phyloP scores from a whole-genome alignment of 2,113 vertebrate genomes.

The Rutilus rutilus region DNA sequence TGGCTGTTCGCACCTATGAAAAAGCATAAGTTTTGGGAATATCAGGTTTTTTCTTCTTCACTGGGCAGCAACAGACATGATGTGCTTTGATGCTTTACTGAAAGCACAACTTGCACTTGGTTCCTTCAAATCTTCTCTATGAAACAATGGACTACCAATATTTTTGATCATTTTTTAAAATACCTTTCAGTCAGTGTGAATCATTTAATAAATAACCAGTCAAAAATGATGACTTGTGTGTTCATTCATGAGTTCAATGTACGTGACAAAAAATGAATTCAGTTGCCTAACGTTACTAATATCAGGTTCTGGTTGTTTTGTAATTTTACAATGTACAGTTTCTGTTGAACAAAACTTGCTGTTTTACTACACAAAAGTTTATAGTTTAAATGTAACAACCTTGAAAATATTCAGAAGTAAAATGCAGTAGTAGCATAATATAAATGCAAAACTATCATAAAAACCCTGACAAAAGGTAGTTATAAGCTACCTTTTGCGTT shows the following conservation, averaged over 20 bases:
- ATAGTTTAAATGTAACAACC: no score
- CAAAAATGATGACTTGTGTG: background rate
- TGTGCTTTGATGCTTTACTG: conserved; percentile 60
- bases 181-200: conserved; percentile 48
- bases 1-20: conserved; percentile 90
- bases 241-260: background rate
- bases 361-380: no score
- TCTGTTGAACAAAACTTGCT: no score
- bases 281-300: no score
- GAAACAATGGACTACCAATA: conserved; percentile 62
- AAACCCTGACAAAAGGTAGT: no score
- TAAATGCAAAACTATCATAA: no score
- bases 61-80: conserved; percentile 49
- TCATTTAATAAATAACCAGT: conserved; percentile 14
- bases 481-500: no score
- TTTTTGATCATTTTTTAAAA: conserved; percentile 60
- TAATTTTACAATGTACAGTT: background rate
- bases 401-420: no score
- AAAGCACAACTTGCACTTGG: conserved; percentile 69
- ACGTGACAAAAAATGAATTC: no score
- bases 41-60: conserved; percentile 47
- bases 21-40: conserved; percentile 78
- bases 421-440: no score
- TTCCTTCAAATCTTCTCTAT: conserved; percentile 56
- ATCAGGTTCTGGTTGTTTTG: background rate